Evolutionary conservation across 2,797 vertebrate genomes (phyloP).

Genomic region (Myotis daubentonii): DNA sequence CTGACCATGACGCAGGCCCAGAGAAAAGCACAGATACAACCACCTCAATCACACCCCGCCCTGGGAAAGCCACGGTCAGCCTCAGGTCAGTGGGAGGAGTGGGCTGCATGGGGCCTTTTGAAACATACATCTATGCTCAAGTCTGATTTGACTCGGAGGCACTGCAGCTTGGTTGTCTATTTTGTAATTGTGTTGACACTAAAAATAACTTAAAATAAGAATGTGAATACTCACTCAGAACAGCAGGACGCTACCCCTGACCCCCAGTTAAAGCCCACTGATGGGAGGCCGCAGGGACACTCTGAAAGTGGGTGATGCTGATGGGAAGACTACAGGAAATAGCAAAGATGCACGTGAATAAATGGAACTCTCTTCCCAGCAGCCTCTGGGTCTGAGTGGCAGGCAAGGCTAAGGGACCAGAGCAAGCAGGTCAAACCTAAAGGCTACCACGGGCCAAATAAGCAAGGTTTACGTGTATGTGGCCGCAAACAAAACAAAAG

Average conservation of each 20-base stretch:
- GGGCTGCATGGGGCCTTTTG: not conserved
- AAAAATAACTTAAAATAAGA: not conserved
- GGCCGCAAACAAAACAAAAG: no score
- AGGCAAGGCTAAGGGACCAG: not conserved
- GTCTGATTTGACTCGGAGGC: not conserved
- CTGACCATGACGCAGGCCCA: not conserved
- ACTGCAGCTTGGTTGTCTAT: not conserved
- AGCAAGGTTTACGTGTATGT: no score
- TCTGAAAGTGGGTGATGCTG: not conserved
- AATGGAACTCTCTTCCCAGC: no score
- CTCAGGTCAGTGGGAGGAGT: not conserved
- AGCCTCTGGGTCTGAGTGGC: not conserved
- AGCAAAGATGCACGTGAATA: not conserved
- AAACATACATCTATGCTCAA: not conserved
- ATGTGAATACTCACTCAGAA: not conserved
- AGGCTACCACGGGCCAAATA: no score
- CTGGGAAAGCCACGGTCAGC: no score
- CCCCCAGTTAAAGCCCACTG: not conserved
- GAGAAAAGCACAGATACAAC: not conserved
- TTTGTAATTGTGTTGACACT: not conserved
- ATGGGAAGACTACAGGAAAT: not conserved
- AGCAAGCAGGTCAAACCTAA: no score
- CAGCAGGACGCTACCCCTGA: not conserved
- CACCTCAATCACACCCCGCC: no score
- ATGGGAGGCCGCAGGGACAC: not conserved